A percentile compares a stretch with the other conserved stretches of the same genome.
These are phyloP conservation scores for Muscina levida DNA, from an alignment of 2,888 invertebrate species.

Conservation along the genomic window DNA sequence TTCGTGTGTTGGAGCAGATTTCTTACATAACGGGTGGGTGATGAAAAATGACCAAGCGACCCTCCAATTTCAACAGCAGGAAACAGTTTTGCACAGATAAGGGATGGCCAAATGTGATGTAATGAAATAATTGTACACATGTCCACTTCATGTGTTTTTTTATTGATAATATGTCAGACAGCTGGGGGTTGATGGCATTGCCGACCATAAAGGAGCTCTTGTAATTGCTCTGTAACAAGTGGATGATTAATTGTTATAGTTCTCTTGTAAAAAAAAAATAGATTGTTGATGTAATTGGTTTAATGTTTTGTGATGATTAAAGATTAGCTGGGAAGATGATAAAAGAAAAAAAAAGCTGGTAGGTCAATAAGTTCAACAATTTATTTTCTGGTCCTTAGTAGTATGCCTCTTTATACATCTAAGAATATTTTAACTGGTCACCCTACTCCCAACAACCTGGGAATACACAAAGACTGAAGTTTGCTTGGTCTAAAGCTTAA, in stretches of 20 bases:
- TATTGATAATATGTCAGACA: conserved; percentile 62
- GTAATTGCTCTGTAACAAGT: conserved; percentile 58
- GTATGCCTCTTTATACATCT: too few species aligned
- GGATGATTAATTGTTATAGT: conserved; percentile 62
- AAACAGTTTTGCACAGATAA: conserved; percentile 43
- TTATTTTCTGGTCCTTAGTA: too few species aligned
- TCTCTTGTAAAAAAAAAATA: background rate
- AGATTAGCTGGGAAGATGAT: conserved; percentile 31
- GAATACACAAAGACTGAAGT: too few species aligned
- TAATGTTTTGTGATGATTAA: background rate
- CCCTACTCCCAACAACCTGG: too few species aligned
- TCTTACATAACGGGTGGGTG: conserved; percentile 33
- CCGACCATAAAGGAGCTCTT: conserved; percentile 2
- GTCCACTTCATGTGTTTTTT: conserved; percentile 50
- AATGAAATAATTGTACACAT: conserved; percentile 51
- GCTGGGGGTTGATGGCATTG: conserved; percentile 30
- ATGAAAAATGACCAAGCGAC: conserved; percentile 60
- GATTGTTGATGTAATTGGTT: background rate
- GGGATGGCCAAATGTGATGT: conserved; percentile 41
- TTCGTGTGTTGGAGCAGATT: conserved; percentile 30
- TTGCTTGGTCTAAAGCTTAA: too few species aligned
- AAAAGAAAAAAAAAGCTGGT: too few species aligned
- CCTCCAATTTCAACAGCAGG: background rate
- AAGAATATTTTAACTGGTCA: too few species aligned
- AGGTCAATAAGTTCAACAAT: too few species aligned